Conservation (phyloP, 1,140 invertebrate species). For the Ruditapes philippinarum region DNA sequence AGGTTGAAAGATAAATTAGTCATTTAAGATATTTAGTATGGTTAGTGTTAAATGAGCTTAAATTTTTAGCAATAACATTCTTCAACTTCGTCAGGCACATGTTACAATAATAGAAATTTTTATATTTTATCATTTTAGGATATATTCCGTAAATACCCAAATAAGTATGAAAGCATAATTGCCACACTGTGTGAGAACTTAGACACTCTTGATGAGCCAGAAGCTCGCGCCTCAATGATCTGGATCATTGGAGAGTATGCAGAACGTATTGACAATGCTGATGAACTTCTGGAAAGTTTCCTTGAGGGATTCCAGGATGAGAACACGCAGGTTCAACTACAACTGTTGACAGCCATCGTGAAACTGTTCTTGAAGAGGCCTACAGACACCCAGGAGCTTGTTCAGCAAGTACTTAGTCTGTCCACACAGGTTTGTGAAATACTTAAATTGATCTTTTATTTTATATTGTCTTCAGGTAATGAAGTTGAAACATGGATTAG, state of each 20-base stretch:
- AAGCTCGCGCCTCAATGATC: conserved; percentile 99
- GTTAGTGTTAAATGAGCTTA: too few species aligned
- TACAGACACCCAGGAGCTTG: conserved; percentile 99
- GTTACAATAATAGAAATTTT: too few species aligned
- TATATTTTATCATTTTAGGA: conserved; percentile 88
- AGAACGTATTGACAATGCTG: conserved; percentile 99
- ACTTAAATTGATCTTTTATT: too few species aligned
- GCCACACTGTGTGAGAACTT: conserved; percentile 99
- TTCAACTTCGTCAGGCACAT: too few species aligned
- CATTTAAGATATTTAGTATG: too few species aligned
- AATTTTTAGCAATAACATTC: too few species aligned
- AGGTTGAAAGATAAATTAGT: too few species aligned
- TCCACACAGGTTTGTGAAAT: conserved; percentile 93
- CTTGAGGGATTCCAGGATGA: conserved; percentile 97
- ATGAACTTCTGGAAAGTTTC: conserved; percentile 99
- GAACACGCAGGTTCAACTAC: conserved; percentile 93
- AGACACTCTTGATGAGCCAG: conserved; percentile 99
- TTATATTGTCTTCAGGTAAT: too few species aligned
- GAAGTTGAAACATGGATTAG: too few species aligned
- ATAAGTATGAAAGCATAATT: conserved; percentile 99
- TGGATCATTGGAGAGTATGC: conserved; percentile 99
- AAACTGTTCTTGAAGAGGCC: conserved; percentile 99
- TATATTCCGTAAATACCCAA: conserved; percentile 99
- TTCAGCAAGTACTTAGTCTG: conserved; percentile 96
- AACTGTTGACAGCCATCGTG: conserved; percentile 98